Conservation (phyloP, 2,888 invertebrate genomes). For the Caenorhabditis auriculariae region DNA sequence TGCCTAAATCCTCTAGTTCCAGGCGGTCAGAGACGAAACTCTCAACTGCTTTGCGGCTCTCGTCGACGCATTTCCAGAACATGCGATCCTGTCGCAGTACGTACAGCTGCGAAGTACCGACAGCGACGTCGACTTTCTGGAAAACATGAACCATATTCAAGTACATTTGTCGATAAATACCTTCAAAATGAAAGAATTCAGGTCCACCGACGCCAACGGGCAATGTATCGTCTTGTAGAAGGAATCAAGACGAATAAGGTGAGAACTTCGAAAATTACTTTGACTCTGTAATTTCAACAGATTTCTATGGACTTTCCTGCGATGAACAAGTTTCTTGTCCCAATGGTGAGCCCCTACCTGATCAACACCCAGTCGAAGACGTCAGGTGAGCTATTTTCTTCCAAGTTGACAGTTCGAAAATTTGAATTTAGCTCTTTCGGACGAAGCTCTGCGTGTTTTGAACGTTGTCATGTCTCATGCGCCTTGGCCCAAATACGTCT, state of each 20-base stretch:
- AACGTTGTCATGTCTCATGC: constrained; percentile 31
- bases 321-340: constrained; percentile 81
- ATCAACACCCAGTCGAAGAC: constrained; percentile 77
- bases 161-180: background rate
- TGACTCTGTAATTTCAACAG: background rate
- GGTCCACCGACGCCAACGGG: constrained; percentile 81
- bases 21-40: constrained; percentile 78
- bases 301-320: constrained; percentile 63
- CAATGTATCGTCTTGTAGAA: constrained; percentile 72
- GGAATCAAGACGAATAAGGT: constrained; percentile 56
- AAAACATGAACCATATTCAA: constrained; percentile 70
- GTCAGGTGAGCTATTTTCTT: constrained; percentile 66
- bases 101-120: constrained; percentile 37
- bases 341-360: constrained; percentile 79
- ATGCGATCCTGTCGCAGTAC: constrained; percentile 62
- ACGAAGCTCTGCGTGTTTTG: constrained; percentile 30
- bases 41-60: constrained; percentile 79
- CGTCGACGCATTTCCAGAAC: constrained; percentile 58
- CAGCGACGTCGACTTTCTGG: constrained; percentile 82
- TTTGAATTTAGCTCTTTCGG: constrained; percentile 22
- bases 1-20: constrained; percentile 10
- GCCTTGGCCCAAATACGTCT: constrained; percentile 69
- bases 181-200: constrained; percentile 65
- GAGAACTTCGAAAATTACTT: background rate
- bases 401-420: background rate